Conservation (phyloP, 1,140 invertebrate genomes). For the Triops cancriformis region DNA sequence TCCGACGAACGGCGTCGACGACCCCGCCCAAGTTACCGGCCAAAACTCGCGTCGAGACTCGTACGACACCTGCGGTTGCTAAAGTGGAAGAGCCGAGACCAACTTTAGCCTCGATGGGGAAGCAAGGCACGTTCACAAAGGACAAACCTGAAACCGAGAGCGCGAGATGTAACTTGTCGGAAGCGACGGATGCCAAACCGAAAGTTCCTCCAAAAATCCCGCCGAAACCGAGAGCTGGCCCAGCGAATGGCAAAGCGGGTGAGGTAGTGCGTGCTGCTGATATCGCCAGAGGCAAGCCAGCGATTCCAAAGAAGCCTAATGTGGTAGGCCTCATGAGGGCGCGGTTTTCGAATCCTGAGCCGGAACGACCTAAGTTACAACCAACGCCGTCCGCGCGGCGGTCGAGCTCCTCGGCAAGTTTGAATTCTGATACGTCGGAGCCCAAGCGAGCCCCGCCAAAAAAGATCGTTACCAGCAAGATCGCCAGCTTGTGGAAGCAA, state of each 20-base stretch:
- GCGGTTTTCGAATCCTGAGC: conserved; percentile 27
- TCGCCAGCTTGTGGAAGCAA: conserved; percentile 78
- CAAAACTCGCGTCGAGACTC: not conserved
- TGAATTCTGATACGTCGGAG: conserved; percentile 43
- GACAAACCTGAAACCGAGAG: conserved; percentile 49
- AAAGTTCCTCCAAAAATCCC: conserved; percentile 28
- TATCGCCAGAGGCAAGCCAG: conserved; percentile 30
- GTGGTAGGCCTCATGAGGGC: conserved; percentile 30
- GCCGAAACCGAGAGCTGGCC: conserved; percentile 30
- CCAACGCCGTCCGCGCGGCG: conserved; percentile 35
- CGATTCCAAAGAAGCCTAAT: conserved; percentile 31
- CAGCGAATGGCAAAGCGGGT: not conserved
- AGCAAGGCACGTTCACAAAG: conserved; percentile 82
- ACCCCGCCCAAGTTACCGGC: not conserved
- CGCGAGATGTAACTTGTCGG: not conserved
- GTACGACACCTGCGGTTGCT: not conserved
- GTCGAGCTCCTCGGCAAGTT: conserved; percentile 50
- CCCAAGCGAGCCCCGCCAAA: conserved; percentile 35
- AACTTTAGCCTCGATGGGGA: conserved; percentile 43
- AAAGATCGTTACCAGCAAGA: conserved; percentile 73
- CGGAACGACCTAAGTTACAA: not conserved
- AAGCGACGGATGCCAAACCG: conserved; percentile 8
- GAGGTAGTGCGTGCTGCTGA: not conserved
- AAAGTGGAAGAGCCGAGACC: conserved; percentile 36
- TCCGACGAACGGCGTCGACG: not conserved